A percentile compares a stretch with the other conserved stretches of the same genome.
These are phyloP conservation scores for Perca fluviatilis DNA, from an alignment of 2,113 vertebrate species.

Conservation along the genomic window DNA sequence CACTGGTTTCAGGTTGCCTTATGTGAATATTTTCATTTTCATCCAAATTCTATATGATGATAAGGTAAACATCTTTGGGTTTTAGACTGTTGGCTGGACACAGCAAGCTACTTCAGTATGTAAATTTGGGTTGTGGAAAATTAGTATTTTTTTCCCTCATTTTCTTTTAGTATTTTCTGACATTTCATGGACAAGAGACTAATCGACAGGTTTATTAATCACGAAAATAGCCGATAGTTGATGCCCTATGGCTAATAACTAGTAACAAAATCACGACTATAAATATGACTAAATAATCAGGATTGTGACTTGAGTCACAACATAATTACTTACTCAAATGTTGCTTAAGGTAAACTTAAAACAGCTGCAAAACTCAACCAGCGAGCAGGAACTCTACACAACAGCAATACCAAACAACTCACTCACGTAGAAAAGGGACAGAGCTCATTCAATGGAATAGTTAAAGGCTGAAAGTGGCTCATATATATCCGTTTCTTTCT, in stretches of 20 bases:
- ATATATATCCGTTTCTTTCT: conserved; percentile 24
- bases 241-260: neutral
- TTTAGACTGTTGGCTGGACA: neutral
- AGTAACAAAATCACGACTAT: neutral
- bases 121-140: neutral
- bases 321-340: conserved; percentile 26
- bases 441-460: neutral
- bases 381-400: neutral
- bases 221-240: neutral
- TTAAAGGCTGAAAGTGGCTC: conserved; percentile 19
- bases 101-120: neutral
- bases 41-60: neutral
- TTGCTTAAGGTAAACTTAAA: neutral
- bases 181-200: neutral
- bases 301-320: conserved; percentile 5
- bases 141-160: neutral
- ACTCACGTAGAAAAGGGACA: neutral
- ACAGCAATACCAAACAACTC: neutral
- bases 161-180: neutral
- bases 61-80: neutral
- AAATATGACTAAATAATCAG: conserved; percentile 17
- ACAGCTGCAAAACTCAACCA: neutral
- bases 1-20: neutral
- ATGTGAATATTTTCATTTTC: neutral
- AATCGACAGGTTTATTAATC: neutral